Conservation (phyloP, 2,113 vertebrate species). For the Calypte anna region DNA sequence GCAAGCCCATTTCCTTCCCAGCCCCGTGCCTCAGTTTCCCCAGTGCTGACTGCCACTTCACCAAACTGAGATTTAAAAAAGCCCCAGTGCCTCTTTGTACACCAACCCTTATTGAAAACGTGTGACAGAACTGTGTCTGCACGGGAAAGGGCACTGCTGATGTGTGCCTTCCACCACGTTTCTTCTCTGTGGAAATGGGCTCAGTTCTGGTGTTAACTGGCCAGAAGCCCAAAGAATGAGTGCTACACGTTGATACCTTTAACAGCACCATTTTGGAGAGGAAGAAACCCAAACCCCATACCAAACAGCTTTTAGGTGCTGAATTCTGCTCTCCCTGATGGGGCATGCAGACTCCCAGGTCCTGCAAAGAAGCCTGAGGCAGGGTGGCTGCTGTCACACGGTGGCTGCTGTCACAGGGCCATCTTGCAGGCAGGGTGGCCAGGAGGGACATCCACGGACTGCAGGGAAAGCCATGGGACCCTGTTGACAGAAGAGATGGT, state of each 20-base stretch:
- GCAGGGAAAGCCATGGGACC: background rate
- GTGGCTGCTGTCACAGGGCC: background rate
- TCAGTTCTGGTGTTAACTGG: background rate
- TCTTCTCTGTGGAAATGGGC: background rate
- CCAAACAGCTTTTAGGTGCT: background rate
- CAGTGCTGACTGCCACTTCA: background rate
- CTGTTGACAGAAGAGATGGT: background rate
- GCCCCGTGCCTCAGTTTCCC: background rate
- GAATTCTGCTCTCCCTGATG: background rate
- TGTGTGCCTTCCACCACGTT: rapidly evolving
- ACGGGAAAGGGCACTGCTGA: rapidly evolving
- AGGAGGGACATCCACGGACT: background rate
- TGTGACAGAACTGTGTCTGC: rapidly evolving
- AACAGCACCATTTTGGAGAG: rapidly evolving
- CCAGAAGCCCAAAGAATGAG: background rate
- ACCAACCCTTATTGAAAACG: background rate
- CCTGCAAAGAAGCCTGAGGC: background rate
- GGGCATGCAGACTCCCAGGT: background rate
- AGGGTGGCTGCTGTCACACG: background rate
- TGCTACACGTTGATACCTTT: rapidly evolving
- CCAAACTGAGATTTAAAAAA: background rate
- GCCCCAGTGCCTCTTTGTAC: background rate
- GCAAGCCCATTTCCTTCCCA: background rate
- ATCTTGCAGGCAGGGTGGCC: background rate
- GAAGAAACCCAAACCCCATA: background rate